Base-by-base conservation (phyloP, 2,113 vertebrate genomes). In the Carollia perspicillata region DNA sequence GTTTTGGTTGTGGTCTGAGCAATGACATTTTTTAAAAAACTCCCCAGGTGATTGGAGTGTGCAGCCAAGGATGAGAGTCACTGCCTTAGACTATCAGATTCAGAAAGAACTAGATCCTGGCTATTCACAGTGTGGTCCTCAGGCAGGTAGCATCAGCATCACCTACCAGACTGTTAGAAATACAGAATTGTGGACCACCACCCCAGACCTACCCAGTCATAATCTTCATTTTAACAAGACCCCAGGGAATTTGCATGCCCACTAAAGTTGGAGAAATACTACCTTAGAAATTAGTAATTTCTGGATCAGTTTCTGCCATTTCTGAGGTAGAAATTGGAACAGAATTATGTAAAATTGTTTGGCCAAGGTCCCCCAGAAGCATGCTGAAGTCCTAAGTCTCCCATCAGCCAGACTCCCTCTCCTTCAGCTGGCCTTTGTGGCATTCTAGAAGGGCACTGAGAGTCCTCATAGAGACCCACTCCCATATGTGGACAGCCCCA, bases 231-330 rank as follows among this genome's bases (percentile, higher is more conserved):
- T 60, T 58, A 74, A 74, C 66, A 83, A 77, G 72, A 51, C n/a
- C 44, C 44, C 22, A 35, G 30, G 30, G 60, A 0, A 89, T 35
- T 17, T 23, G 44, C 40, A 49, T 49, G 33, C 44, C 68, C 40
- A 1, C n/a, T 55, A 37, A 60, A 33, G 22, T 83, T 65, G 40
- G n/a, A 79, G 71, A 94, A 87, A 83, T 28, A 55, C 68, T 10
- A 35, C 42, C 66, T 93, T 88, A 66, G 75, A 94, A 84, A 69
- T 77, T 68, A 42, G 33, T 60, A 42, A 28, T 84, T 95, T 94
- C 83, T 71, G n/a, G 47, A 93, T 71, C 60, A 90, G 68, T 44
- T 3, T 49, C 40, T 44, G 80, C 87, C 35, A 35, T 79, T 66
- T 40, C 13, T 47, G 30, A 51, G 68, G 18, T 37, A 89, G 49